Conservation (phyloP, 2,888 invertebrate species). For the Alentia gelatinosa region DNA sequence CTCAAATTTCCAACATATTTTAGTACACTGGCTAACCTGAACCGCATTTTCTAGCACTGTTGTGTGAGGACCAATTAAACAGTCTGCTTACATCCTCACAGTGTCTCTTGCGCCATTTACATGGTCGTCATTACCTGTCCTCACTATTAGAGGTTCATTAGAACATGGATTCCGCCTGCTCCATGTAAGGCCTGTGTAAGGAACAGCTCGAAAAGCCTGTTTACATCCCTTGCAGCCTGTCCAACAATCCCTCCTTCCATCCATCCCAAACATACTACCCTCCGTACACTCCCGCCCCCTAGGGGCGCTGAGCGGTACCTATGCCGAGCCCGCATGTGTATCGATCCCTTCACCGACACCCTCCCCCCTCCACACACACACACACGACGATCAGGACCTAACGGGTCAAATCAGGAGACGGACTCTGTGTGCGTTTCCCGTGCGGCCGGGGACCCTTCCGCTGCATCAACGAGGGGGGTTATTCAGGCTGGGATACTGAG, state of each 20-base stretch:
- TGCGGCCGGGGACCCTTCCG: not conserved
- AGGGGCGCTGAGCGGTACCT: not conserved
- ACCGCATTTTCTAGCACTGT: too few relatives aligned
- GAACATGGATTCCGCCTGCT: too few relatives aligned
- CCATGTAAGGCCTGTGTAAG: too few relatives aligned
- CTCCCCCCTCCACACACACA: not conserved
- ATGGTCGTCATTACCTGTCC: too few relatives aligned
- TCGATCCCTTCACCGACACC: not conserved
- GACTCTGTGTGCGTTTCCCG: not conserved
- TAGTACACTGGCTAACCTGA: too few relatives aligned
- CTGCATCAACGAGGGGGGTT: not conserved
- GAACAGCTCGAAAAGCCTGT: not conserved
- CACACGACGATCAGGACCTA: not conserved
- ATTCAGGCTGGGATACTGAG: not conserved
- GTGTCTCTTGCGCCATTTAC: too few relatives aligned
- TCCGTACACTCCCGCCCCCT: not conserved
- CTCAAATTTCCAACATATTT: too few relatives aligned
- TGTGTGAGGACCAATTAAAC: too few relatives aligned
- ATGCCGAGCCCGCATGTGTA: not conserved
- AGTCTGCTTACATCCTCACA: too few relatives aligned
- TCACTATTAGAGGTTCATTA: too few relatives aligned
- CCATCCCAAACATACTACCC: too few relatives aligned
- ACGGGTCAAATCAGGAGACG: constrained; percentile 7
- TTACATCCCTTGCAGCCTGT: not conserved
- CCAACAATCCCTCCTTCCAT: not conserved